phyloP scores from a whole-genome alignment of 2,113 vertebrate genomes.

The Callopanchax toddi region DNA sequence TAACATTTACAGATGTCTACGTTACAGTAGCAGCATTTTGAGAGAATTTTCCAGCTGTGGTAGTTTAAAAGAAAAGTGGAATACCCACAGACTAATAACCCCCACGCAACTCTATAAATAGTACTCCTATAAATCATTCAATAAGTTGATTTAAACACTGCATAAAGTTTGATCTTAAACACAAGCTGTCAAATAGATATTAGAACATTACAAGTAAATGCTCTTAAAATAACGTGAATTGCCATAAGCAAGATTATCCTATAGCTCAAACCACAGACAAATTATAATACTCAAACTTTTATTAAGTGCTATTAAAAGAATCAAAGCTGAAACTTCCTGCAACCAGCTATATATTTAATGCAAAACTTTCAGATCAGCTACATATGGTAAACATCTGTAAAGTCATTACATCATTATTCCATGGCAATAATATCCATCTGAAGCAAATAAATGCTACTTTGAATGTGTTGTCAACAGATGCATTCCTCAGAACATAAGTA shows the following conservation, averaged over 20 bases:
- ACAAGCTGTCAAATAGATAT: too few relatives aligned
- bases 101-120: background rate
- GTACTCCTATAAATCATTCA: constrained; percentile 11
- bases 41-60: constrained; percentile 7
- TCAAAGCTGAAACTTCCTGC: constrained; percentile 1
- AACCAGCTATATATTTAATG: background rate
- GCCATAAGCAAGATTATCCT: too few relatives aligned
- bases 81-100: background rate
- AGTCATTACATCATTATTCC: constrained; percentile 53
- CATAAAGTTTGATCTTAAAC: background rate
- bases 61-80: constrained; percentile 24
- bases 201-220: too few relatives aligned
- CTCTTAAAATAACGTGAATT: too few relatives aligned
- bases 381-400: constrained; percentile 47
- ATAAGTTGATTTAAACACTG: background rate
- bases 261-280: background rate
- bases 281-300: background rate
- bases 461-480: constrained; percentile 20
- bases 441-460: constrained; percentile 26
- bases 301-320: background rate
- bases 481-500: constrained; percentile 5
- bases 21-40: background rate
- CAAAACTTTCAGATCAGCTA: constrained; percentile 33
- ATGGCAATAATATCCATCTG: constrained; percentile 33
- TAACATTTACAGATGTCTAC: background rate